phyloP scores from a whole-genome alignment of 2,113 vertebrate genomes.

The Microtus oregoni region DNA sequence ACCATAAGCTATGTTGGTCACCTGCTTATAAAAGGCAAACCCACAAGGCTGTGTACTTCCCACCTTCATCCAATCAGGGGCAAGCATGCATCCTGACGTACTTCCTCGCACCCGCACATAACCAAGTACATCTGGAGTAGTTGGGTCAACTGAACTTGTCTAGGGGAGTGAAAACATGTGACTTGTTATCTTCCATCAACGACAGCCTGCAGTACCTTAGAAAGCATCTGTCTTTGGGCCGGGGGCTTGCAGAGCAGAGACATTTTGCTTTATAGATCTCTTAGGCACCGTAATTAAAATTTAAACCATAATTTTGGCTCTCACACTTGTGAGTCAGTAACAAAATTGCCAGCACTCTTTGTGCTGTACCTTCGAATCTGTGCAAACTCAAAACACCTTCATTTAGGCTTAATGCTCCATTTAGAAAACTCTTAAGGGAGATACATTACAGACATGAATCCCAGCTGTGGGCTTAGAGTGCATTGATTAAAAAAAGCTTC shows the following conservation, averaged over 20 bases:
- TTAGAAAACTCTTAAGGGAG: constrained; percentile 47
- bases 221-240: not conserved
- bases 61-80: not conserved
- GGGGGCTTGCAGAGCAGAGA: not conserved
- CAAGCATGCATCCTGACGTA: not conserved
- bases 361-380: not conserved
- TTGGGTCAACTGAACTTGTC: not conserved
- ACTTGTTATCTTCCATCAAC: no score
- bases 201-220: not conserved
- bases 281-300: not conserved
- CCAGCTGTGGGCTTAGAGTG: not conserved
- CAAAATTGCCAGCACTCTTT: not conserved
- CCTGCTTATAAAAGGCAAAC: not conserved
- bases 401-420: not conserved
- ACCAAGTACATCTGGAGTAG: not conserved
- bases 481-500: constrained; percentile 24
- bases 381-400: not conserved
- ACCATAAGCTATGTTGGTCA: not conserved
- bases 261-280: not conserved
- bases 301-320: not conserved
- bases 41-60: not conserved
- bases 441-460: not conserved
- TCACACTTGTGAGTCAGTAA: not conserved
- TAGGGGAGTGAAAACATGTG: not conserved
- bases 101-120: not conserved